These are phyloP conservation scores for Pomatorhinus ruficollis DNA, from an alignment of 2,113 vertebrate genomes.

Conservation along the genomic window DNA sequence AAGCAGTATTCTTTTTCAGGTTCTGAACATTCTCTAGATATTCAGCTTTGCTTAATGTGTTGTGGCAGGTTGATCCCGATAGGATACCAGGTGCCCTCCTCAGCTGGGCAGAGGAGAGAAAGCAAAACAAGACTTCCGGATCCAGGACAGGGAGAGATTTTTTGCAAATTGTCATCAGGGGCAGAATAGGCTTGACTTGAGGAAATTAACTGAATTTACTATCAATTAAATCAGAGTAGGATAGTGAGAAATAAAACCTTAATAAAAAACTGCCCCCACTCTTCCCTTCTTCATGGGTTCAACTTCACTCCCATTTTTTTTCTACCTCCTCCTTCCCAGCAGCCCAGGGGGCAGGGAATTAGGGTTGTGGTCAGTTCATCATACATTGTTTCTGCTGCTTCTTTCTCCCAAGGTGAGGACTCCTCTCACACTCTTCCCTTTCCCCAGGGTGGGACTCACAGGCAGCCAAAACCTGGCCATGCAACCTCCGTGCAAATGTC, in stretches of 20 bases:
- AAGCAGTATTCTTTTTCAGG: not conserved
- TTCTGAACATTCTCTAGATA: not conserved
- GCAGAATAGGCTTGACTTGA: not conserved
- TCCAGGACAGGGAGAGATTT: not conserved
- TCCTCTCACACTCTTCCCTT: not conserved
- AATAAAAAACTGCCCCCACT: not conserved
- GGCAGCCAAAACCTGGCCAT: not conserved
- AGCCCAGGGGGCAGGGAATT: not conserved
- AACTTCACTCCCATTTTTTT: not conserved
- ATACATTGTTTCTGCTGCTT: accelerated
- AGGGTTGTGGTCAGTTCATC: not conserved
- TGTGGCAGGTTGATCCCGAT: not conserved
- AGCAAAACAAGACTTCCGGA: not conserved
- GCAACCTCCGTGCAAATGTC: not conserved
- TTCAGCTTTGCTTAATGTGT: not conserved
- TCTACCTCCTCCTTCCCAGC: not conserved
- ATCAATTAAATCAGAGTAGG: not conserved
- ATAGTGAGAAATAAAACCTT: not conserved
- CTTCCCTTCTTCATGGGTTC: not conserved
- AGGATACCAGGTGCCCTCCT: not conserved
- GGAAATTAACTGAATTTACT: not conserved
- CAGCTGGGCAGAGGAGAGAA: not conserved
- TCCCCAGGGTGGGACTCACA: not conserved
- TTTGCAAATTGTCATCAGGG: not conserved
- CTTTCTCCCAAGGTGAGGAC: not conserved